phyloP scores from a whole-genome alignment of 2,888 invertebrate species.

The Cataglyphis altisquamis region DNA sequence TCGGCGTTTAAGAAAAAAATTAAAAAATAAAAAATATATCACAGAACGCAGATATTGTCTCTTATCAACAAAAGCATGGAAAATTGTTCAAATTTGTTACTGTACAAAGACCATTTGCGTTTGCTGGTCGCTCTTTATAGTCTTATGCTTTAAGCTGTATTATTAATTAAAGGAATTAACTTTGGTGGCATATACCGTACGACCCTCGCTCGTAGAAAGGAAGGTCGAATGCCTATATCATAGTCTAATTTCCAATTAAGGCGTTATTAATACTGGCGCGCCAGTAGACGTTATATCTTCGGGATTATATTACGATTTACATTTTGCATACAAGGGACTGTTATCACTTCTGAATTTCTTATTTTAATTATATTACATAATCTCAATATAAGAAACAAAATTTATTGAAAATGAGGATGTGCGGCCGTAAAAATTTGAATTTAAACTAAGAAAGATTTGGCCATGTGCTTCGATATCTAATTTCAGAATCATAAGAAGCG shows the following conservation, averaged over 20 bases:
- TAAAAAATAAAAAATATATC: background rate
- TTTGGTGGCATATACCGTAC: conserved; percentile 22
- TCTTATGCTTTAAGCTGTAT: conserved; percentile 44
- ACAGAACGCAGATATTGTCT: background rate
- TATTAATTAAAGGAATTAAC: conserved; percentile 57
- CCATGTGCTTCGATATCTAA: background rate
- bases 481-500: background rate
- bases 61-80: background rate
- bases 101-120: background rate
- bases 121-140: conserved; percentile 31
- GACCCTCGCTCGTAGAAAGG: conserved; percentile 54
- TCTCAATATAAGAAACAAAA: background rate
- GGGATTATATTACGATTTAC: conserved; percentile 73
- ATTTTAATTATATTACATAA: conserved; percentile 53
- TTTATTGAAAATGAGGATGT: background rate
- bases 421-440: background rate
- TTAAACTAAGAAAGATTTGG: background rate
- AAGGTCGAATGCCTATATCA: conserved; percentile 60
- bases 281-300: conserved; percentile 52
- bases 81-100: background rate
- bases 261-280: conserved; percentile 68
- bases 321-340: conserved; percentile 49
- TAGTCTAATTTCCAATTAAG: conserved; percentile 75
- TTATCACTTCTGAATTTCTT: conserved; percentile 49
- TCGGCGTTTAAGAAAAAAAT: background rate